Base-by-base conservation (phyloP, 2,113 vertebrate genomes). In the Prunella fulvescens region DNA sequence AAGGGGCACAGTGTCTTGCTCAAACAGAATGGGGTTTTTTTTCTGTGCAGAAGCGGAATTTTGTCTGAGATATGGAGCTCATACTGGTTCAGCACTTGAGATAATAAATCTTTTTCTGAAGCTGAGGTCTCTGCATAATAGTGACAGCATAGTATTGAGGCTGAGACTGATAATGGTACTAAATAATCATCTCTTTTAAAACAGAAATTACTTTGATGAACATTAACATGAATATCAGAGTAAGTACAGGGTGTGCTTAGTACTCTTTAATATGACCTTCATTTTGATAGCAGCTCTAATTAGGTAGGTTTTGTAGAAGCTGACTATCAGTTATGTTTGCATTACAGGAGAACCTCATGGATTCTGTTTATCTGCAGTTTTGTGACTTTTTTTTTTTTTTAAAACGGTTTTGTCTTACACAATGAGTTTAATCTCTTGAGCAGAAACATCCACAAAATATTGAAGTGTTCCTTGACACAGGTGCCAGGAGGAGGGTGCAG, bases 121-220 rank as follows among this genome's bases (percentile, higher is more conserved):
- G 76, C 61, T 97, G 95, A 97, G 78, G 71, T 94, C 96, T 96
- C 90, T 95, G 81, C 42, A 5, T 95, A 77, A 97, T 96, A 97
- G 93, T 53, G 82, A 92, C 95, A 97, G 84, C 71, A 66, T 87
- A 94, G 96, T 72, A 85, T 84, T 57, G 78, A 95, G 50, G 42
- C 79, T 97, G 77, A 94, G 40, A 44, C 81, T 96, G 89, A 91
- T 96, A 97, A 97, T 94, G 92, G 96, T 92, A 80, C 86, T 72
- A 96, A 95, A 86, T 95, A 95, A 97, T 89, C 81, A 81, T 95
- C 58, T 64, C 82, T 86, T 96, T 98, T 85, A 95, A 97, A 97
- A 88, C 56, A 95, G 88, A 93, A 97, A 97, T 97, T 96, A 95
- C 92, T 93, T 92, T 97, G 94, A 97, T 95, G 93, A 97, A 92